Percentiles rank a stretch among this genome's conserved stretches.
Evolutionary conservation across 1,140 invertebrate genomes (phyloP).

Genomic region (Pseudomyrmex dendroicus): DNA sequence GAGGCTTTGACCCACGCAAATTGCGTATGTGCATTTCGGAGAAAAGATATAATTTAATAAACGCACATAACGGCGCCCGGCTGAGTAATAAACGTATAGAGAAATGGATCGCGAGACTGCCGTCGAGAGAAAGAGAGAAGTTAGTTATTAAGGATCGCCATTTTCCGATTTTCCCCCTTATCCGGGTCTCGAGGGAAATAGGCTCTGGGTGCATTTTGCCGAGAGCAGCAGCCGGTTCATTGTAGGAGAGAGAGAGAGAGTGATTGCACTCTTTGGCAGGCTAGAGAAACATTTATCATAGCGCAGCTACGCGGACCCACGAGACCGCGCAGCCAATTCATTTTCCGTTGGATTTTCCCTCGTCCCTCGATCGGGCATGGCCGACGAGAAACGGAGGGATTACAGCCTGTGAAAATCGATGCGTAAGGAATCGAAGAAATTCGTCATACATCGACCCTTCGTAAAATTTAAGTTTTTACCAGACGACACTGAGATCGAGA

Average conservation of each 20-base stretch:
- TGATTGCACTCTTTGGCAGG: constrained; percentile 49
- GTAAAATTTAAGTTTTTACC: neutral
- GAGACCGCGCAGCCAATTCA: constrained; percentile 54
- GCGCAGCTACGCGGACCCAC: constrained; percentile 56
- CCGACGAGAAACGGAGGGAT: neutral
- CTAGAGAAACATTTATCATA: constrained; percentile 54
- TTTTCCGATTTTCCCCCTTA: constrained; percentile 32
- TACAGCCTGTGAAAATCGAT: neutral
- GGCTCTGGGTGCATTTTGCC: constrained; percentile 2
- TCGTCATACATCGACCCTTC: neutral
- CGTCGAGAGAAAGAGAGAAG: neutral
- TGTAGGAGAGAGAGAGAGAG: constrained; percentile 17
- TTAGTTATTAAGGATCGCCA: neutral
- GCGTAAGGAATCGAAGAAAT: neutral
- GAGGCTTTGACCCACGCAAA: neutral
- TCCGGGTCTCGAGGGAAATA: constrained; percentile 20
- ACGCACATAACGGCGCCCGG: neutral
- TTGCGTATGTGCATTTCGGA: neutral
- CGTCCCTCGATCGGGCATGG: neutral
- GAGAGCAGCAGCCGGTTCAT: constrained; percentile 47
- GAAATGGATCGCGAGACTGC: neutral
- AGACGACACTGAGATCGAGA: neutral
- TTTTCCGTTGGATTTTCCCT: constrained; percentile 63
- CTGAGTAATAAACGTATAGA: neutral
- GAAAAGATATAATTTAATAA: neutral